phyloP scores from a whole-genome alignment of 92 coral and sea anemone genomes.

The Palythoa grandis region DNA sequence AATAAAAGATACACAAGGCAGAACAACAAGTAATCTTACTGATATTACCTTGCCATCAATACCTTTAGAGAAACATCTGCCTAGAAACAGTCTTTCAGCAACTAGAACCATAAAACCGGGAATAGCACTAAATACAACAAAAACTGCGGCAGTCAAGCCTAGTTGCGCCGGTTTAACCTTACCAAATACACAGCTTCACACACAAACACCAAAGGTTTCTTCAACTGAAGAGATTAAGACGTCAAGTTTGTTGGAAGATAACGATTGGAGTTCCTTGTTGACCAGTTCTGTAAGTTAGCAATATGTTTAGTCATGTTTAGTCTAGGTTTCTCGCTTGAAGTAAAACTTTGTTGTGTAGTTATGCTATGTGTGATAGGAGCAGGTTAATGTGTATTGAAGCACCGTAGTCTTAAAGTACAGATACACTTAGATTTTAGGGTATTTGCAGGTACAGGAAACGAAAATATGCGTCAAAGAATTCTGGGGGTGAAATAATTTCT shows the following conservation, averaged over 20 bases:
- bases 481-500: too few relatives aligned
- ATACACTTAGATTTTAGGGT: too few relatives aligned
- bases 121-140: not conserved
- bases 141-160: not conserved
- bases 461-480: too few relatives aligned
- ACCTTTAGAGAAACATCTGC: not conserved
- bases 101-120: not conserved
- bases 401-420: too few relatives aligned
- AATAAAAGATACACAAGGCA: not conserved
- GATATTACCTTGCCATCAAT: not conserved
- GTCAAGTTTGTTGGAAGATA: not conserved
- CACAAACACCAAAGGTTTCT: not conserved
- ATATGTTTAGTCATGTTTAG: too few relatives aligned
- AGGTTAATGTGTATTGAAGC: too few relatives aligned
- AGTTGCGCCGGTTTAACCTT: not conserved
- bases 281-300: slow-evolving; percentile 35
- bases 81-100: not conserved
- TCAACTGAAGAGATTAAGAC: not conserved
- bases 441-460: too few relatives aligned
- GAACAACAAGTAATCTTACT: not conserved
- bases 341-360: too few relatives aligned
- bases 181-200: not conserved
- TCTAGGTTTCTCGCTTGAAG: too few relatives aligned
- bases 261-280: not conserved
- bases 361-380: too few relatives aligned